Evolutionary conservation across 1,140 invertebrate genomes (phyloP).

Genomic region (Planococcus citri): DNA sequence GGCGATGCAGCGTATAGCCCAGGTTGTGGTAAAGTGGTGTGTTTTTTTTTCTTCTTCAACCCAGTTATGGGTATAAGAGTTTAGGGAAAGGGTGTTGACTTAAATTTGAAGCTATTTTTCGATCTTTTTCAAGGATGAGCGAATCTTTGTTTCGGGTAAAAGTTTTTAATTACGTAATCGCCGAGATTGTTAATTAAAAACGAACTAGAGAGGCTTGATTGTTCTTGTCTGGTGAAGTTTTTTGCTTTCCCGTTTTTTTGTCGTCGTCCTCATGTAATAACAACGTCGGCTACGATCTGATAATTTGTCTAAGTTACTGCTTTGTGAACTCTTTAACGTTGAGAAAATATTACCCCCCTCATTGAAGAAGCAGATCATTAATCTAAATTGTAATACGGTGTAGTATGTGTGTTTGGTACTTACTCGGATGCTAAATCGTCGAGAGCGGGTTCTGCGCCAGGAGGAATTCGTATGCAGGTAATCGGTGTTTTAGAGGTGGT

Average conservation of each 20-base stretch:
- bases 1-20: too few species aligned
- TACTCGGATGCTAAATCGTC: background rate
- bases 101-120: background rate
- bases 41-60: too few species aligned
- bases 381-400: too few species aligned
- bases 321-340: background rate
- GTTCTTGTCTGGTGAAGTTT: background rate
- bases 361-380: too few species aligned
- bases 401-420: background rate
- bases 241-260: background rate
- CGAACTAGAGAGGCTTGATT: background rate
- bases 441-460: background rate
- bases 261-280: background rate
- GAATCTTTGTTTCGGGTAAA: background rate
- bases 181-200: slow-evolving; percentile 1
- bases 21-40: too few species aligned
- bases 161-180: slow-evolving; percentile 3
- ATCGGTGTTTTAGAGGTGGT: background rate
- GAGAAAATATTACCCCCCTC: background rate
- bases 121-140: background rate
- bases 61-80: too few species aligned
- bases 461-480: background rate
- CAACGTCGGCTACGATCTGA: background rate
- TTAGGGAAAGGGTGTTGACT: too few species aligned
- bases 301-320: background rate